Evolutionary conservation across 2,888 invertebrate species (phyloP), one percentile per base, ranked within the genome.

Genomic region (Rotaria magnacalcarata): DNA sequence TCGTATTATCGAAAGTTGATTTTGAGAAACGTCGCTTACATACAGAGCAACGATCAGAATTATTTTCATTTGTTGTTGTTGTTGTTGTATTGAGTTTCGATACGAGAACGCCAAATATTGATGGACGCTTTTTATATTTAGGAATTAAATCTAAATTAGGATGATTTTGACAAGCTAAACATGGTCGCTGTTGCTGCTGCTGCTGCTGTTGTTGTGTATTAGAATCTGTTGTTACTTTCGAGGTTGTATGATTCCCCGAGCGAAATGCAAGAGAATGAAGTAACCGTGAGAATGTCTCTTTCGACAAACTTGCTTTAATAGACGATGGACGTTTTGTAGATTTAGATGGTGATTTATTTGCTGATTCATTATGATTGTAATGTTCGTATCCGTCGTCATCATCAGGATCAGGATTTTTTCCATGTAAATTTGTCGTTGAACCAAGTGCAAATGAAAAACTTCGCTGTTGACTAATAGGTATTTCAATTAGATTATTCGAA

Each of bases 281-380:
- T 80, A 80, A 24, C 7, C 80, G 80, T 80, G 80, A 80, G 47
- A 80, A 80, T 43, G 80, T 80, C n/a, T 80, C 80, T 80, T 80
- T 80, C 47, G 80, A 80, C 6, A 80, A 10, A 24, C 80, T 80
- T 24, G 80, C n/a, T 80, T 80, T 80, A 14, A 43, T 47, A 5
- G 47, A 47, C 34, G 47, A 24, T 11, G 80, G 80, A 14, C n/a
- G 11, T 47, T 43, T 47, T 3, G 80, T 47, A 19, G 80, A 47
- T 21, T 43, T 47, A n/a, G 47, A 24, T 21, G 47, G 11, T n/a
- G 47, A 47, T 47, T 8, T 47, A 11, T 27, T 34, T 1, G 34
- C 19, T 67, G 19, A 0, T 27, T 41, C 67, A 67, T 34, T 16
- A 19, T 34, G 34, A 34, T 27, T 14, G 24, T 56, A 8, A 56